Evolutionary conservation across 2,113 vertebrate genomes (phyloP).

Genomic region (Eubucco bourcierii): DNA sequence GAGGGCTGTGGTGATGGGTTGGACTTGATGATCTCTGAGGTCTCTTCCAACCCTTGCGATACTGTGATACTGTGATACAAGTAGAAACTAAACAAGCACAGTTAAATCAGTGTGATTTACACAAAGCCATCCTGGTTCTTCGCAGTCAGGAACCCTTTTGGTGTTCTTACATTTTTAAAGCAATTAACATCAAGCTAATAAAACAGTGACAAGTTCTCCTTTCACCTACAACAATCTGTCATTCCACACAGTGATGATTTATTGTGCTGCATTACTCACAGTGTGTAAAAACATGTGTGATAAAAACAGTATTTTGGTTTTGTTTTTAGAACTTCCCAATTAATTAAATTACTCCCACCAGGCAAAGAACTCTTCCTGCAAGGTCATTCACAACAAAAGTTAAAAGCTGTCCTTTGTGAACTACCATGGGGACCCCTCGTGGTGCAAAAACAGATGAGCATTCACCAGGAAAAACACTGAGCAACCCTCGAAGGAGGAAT

Average conservation of each 20-base stretch:
- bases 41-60: too few relatives aligned
- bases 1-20: too few relatives aligned
- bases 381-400: neutral
- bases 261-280: neutral
- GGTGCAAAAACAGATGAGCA: constrained; percentile 41
- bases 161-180: neutral
- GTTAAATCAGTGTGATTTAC: neutral
- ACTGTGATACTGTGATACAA: too few relatives aligned
- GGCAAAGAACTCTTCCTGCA: neutral
- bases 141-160: neutral
- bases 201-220: neutral
- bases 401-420: neutral
- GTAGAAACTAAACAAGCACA: neutral
- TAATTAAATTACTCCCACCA: neutral
- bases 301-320: neutral
- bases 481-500: neutral
- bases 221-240: neutral
- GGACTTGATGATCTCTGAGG: too few relatives aligned
- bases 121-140: neutral
- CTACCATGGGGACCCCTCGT: constrained; percentile 52
- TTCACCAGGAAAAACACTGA: neutral
- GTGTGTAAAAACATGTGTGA: neutral
- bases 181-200: neutral
- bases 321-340: neutral
- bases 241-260: neutral